Evolutionary conservation across 2,797 vertebrate species (phyloP), one percentile per base, ranked within the genome.

Genomic region (Cercopithecus diana): DNA sequence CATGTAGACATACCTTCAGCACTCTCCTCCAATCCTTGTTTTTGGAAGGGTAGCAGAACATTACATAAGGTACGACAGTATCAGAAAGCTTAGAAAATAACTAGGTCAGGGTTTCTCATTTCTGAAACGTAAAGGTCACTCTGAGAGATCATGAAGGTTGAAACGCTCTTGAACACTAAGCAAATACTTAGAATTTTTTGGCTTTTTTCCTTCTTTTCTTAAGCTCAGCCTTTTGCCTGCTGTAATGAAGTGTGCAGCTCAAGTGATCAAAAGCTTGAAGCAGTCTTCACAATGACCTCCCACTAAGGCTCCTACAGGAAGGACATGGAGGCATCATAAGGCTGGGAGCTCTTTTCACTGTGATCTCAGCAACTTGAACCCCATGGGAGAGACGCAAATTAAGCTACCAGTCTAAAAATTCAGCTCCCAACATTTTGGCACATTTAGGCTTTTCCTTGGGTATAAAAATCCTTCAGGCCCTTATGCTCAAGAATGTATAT

Each of bases 401-500:
- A 93, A 96, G 64, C 82, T 83, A n/a, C 70, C n/a, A 19, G 75
- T 95, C 81, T 96, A 92, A 96, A 97, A 97, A 96, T 86, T 93
- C 90, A 93, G n/a, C 79, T 98, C 45, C 70, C 26, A 81, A 97
- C 92, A 81, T 92, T 36, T 86, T 97, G 96, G 97, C 93, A 98
- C 90, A 98, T 95, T 96, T 93, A 72, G 57, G 72, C 17, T 97
- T 96, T 96, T 97, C 79, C 90, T 97, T 93, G 75, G 48, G 28
- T 97, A 97, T 95, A 98, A 98, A 98, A 98, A 97, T 97, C 81
- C 52, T 96, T 91, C 55, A 92, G 39, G 90, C 57, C 96, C 97
- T 97, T 98, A 95, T 98, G 94, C 76, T 98, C 90, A 96, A 97
- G 73, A 97, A 95, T 92, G 89, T 96, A 96, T 96, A 94, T 97